Evolutionary conservation across 2,797 vertebrate species (phyloP).

Genomic region (Intellagama lesueurii): DNA sequence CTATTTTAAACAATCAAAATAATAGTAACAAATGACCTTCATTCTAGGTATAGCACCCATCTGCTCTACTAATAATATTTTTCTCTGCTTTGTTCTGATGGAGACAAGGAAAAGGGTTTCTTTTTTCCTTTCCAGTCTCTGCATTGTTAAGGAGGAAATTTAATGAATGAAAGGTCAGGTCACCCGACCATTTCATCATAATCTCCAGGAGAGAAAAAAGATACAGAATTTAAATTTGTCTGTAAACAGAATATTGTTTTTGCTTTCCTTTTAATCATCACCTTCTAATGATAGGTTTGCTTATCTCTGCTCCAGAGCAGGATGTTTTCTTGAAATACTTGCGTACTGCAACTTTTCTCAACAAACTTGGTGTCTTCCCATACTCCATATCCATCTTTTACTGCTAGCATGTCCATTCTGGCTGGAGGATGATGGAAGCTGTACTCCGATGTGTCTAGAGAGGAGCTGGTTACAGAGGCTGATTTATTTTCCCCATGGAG

Average conservation of each 20-base stretch:
- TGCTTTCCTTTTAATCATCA: constrained; percentile 29
- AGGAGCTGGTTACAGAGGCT: no score
- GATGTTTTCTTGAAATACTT: neutral
- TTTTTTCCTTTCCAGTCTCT: neutral
- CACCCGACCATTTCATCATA: constrained; percentile 25
- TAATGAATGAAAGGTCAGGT: constrained; percentile 61
- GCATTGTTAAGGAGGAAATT: constrained; percentile 10
- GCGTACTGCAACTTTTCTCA: neutral
- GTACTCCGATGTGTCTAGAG: no score
- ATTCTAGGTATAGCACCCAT: rapidly evolving
- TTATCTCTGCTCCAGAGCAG: neutral
- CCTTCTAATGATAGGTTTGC: constrained; percentile 45
- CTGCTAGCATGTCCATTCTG: neutral
- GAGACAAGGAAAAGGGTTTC: neutral
- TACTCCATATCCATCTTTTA: neutral
- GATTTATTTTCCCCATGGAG: no score
- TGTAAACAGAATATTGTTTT: constrained; percentile 26
- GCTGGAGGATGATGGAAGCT: no score
- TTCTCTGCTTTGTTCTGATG: neutral
- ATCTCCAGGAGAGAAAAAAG: constrained; percentile 36
- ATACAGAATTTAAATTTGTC: constrained; percentile 34
- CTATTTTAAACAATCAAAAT: neutral
- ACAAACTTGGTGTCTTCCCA: neutral
- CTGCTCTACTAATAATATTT: neutral
- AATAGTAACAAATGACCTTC: rapidly evolving